Evolutionary conservation across 2,888 invertebrate species (phyloP), one percentile per base, ranked within the genome.

Genomic region (Notocelia uddmanniana): DNA sequence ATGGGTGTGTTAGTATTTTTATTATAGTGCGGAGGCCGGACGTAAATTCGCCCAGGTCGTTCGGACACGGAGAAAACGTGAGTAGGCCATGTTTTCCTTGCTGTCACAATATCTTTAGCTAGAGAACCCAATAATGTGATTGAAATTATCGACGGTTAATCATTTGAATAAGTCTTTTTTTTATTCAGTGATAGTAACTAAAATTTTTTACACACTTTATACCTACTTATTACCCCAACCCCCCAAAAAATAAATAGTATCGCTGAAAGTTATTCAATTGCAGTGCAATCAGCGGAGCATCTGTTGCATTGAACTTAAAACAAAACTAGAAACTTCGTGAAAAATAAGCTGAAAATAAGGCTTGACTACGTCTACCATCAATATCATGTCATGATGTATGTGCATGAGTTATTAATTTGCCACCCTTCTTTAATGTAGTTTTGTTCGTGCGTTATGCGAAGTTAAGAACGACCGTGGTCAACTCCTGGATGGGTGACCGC

Each of bases 41-140:
- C 37, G 64, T 64, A 54, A 64, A 37, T 54, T 64, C n/a, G 21
- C 34, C 6, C 11, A 37, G 37, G 34, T 64, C 64, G 64, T 64
- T 64, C 21, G 19, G 48, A 19, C 13, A 34, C 15, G 23, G 18
- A 48, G 13, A 11, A 59, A 23, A n/a, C 26, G 45, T n/a, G 45
- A 45, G 45, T 45, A 18, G 50, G 15, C 26, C 15, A 55, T 6
- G 13, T 23, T 52, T 21, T 26, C 9, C 15, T 5, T 23, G 52
- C 26, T 13, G 21, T 26, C n/a, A 55, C 15, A 23, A 52, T 0
- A 23, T 55, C 6, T 8, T n/a, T 1, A 6, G 31, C 8, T 31
- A 31, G 15, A 15, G 5, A 15, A 15, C 11, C 37, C 13, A 37
- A 37, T 37, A 37, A 13, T 37, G 37, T 37, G 13, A 48, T 18